Evolutionary conservation across 2,888 invertebrate species (phyloP).

Genomic region (Drosophila formosana): DNA sequence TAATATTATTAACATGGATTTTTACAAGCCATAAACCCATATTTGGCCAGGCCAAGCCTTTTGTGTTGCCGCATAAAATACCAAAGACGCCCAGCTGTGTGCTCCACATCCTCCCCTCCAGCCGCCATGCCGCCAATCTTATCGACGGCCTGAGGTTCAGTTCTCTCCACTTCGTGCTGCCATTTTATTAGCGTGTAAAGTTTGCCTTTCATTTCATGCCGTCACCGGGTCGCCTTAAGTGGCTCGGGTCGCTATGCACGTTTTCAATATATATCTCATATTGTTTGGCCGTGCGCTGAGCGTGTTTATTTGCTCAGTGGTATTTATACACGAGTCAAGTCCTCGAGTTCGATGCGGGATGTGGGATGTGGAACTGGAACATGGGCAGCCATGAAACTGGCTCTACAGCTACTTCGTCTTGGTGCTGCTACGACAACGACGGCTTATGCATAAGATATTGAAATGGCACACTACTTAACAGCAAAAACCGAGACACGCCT

Average conservation of each 20-base stretch:
- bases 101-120: background rate
- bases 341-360: constrained; percentile 2
- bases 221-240: constrained; percentile 68
- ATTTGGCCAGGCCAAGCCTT: constrained; percentile 73
- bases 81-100: constrained; percentile 60
- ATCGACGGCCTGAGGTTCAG: background rate
- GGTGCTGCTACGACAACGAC: constrained; percentile 15
- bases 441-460: constrained; percentile 77
- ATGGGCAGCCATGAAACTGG: constrained; percentile 21
- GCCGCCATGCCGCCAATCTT: background rate
- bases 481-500: constrained; percentile 2
- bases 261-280: constrained; percentile 79
- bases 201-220: constrained; percentile 70
- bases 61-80: constrained; percentile 73
- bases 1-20: constrained; percentile 80
- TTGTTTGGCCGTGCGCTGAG: constrained; percentile 73
- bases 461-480: constrained; percentile 67
- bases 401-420: no score
- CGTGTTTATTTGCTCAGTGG: constrained; percentile 76
- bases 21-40: constrained; percentile 80
- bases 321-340: constrained; percentile 63
- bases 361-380: constrained; percentile 18
- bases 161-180: constrained; percentile 24
- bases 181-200: constrained; percentile 76
- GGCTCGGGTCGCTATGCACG: constrained; percentile 65